These are phyloP conservation scores for Melolontha melolontha DNA, from an alignment of 2,888 invertebrate genomes.

Conservation along the genomic window DNA sequence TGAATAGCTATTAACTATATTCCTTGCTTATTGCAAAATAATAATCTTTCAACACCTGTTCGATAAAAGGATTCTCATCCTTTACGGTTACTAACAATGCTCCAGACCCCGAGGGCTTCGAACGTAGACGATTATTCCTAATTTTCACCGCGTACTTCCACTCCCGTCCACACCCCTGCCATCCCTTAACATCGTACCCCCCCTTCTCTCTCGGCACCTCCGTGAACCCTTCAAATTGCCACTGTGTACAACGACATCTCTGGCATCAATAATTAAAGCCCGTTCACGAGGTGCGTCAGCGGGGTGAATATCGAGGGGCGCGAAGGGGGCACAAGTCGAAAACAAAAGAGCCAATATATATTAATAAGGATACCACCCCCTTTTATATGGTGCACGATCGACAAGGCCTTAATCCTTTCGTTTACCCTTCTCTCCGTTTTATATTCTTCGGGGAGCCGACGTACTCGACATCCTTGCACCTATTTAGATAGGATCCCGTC, in stretches of 20 bases:
- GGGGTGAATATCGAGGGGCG: constrained; percentile 6
- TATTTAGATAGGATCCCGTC: background rate
- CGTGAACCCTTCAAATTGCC: constrained; percentile 34
- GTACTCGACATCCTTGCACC: constrained; percentile 7
- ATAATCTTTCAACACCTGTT: constrained; percentile 28
- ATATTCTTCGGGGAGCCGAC: background rate
- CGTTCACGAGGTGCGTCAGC: constrained; percentile 11
- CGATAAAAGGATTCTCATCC: constrained; percentile 25
- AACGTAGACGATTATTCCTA: constrained; percentile 29
- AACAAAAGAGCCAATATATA: constrained; percentile 58
- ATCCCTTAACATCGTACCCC: background rate
- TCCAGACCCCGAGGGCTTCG: constrained; percentile 16
- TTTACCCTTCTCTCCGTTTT: constrained; percentile 38
- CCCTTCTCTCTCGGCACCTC: background rate
- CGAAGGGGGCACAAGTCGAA: constrained; percentile 30
- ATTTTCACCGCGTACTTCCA: constrained; percentile 23
- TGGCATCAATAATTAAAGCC: constrained; percentile 43
- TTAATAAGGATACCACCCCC: constrained; percentile 56
- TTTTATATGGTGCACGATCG: constrained; percentile 54
- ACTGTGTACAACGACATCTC: constrained; percentile 41
- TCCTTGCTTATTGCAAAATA: background rate
- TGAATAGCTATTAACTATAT: too few relatives aligned
- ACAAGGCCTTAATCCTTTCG: constrained; percentile 53
- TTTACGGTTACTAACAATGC: constrained; percentile 18
- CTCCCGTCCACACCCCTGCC: background rate